Base-by-base conservation (phyloP, 2,113 vertebrate genomes). In the Cervus canadensis region DNA sequence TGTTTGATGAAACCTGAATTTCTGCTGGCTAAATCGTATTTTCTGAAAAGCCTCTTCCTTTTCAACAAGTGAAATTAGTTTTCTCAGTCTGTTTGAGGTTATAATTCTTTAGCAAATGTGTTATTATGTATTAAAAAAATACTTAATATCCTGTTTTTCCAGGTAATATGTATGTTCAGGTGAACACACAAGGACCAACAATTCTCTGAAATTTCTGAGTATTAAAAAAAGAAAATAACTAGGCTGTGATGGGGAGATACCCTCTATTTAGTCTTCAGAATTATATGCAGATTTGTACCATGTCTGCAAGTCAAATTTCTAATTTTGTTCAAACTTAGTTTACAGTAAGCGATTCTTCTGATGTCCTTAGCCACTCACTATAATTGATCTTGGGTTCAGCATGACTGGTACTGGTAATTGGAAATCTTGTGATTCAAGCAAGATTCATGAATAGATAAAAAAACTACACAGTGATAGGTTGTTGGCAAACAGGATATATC, bases 1-100 rank as follows among this genome's bases (percentile, higher is more conserved):
- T 97, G 23, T 95, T 74, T 85, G 43, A 82, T 67, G n/a, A 97
- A 96, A 71, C 54, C 54, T 95, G 95, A 95, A 96, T 60, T 81
- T 96, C 17, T 96, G 45, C 62, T 81, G 74, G 43, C 28, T 84
- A 92, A 59, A 54, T 52, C 40, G 33, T 40, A 40, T 60, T n/a
- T 71, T 87, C 28, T 40, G n/a, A 95, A 89, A 83, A 97, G 52
- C 12, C 9, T 76, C 52, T 87, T 86, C 15, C 48, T 92, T 97
- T 91, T 78, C 45, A 96, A 2, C 97, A 88, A 87, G 36, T 78
- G 19, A 94, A 95, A 94, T 52, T 59, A 56, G 21, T 82, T 96
- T 87, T 30, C 54, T 86, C 21, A 62, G 15, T 43, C 26, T 67
- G 60, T 67, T 81, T 76, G 26, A 78, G 30, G n/a, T 96, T 86